These are phyloP conservation scores for Ganaspis brasiliensis DNA, from an alignment of 2,888 invertebrate genomes.

Conservation along the genomic window DNA sequence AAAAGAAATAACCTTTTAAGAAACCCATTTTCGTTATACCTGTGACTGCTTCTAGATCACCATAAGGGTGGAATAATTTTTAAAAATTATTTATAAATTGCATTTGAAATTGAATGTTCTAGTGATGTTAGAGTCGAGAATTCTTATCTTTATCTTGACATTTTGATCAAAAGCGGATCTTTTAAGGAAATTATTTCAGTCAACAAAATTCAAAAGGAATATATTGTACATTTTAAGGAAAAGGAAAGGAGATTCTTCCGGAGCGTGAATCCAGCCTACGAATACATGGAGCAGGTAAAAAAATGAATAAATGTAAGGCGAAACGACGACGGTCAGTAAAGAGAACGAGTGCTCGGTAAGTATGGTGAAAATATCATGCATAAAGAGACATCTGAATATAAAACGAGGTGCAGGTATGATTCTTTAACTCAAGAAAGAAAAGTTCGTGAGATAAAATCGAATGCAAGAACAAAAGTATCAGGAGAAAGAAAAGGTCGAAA, in stretches of 20 bases:
- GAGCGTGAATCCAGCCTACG: conserved; percentile 36
- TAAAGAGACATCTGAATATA: conserved; percentile 50
- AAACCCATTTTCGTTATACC: too few species aligned
- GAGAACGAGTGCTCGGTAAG: conserved; percentile 54
- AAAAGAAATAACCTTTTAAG: too few species aligned
- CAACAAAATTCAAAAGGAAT: background rate
- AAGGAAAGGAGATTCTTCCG: conserved; percentile 23
- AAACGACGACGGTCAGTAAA: conserved; percentile 29
- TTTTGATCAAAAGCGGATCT: too few species aligned
- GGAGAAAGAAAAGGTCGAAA: conserved; percentile 2
- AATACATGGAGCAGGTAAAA: conserved; percentile 38
- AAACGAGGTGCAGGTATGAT: conserved; percentile 32
- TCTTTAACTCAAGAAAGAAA: conserved; percentile 6
- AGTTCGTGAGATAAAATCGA: conserved; percentile 18
- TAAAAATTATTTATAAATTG: too few species aligned
- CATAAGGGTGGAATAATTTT: too few species aligned
- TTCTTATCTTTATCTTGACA: too few species aligned
- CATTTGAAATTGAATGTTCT: too few species aligned
- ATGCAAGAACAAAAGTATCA: conserved; percentile 35
- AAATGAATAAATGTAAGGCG: conserved; percentile 20
- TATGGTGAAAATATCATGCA: conserved; percentile 59
- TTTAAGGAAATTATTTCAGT: background rate
- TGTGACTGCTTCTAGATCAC: too few species aligned
- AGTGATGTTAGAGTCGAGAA: too few species aligned
- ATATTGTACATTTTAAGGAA: background rate